These are phyloP conservation scores for Eupsilia transversa DNA, from an alignment of 2,888 invertebrate genomes.

Conservation along the genomic window DNA sequence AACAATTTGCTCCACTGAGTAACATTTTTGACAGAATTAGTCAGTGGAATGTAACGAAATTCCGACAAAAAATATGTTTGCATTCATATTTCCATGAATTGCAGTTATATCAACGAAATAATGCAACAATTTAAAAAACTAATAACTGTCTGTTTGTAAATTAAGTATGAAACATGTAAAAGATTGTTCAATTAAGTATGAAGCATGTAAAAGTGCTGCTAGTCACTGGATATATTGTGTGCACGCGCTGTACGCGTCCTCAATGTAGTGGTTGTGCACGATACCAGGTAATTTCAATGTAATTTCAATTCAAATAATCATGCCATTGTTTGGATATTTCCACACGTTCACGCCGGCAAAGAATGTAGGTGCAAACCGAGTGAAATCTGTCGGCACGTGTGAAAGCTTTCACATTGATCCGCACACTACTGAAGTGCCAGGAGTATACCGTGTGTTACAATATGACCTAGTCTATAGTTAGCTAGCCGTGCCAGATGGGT, in stretches of 20 bases:
- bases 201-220: conserved; percentile 8
- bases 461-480: too few species aligned
- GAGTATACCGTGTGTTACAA: too few species aligned
- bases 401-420: not conserved
- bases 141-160: conserved; percentile 14
- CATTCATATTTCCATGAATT: conserved; percentile 12
- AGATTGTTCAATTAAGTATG: conserved; percentile 11
- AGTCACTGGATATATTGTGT: conserved; percentile 13
- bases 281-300: too few species aligned
- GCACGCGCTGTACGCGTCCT: conserved; percentile 8
- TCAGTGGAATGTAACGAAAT: too few species aligned
- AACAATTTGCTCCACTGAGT: conserved; percentile 14
- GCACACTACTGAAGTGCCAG: too few species aligned
- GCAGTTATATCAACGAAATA: conserved; percentile 11
- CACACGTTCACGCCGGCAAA: not conserved
- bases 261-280: conserved; percentile 8
- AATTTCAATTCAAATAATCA: too few species aligned
- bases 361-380: not conserved
- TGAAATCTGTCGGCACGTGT: not conserved
- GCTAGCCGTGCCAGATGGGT: not conserved
- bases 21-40: conserved; percentile 12
- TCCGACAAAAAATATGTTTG: conserved; percentile 10
- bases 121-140: conserved; percentile 18
- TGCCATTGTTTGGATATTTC: not conserved
- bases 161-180: conserved; percentile 18